Base-by-base conservation (phyloP, 2,797 vertebrate genomes). In the Artibeus jamaicensis region DNA sequence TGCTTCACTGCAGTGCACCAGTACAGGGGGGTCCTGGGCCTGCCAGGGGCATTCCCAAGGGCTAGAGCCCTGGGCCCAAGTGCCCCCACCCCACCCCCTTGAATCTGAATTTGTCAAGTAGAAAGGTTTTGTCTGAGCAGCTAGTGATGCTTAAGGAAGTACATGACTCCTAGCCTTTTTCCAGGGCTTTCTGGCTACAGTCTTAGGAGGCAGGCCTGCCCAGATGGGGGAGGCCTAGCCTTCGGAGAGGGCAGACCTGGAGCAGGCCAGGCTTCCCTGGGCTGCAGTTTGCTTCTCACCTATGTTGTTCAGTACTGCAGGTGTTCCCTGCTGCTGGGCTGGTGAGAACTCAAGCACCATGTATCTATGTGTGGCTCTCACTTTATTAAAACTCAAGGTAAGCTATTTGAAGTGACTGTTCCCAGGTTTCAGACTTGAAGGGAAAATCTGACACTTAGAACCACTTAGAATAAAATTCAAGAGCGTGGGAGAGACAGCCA, bases 101-200 rank as follows among this genome's bases (percentile, higher is more conserved):
- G 5, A 29, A 2, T 18, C n/a, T 0, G 14, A 3, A 2, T 18
- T 15, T 22, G 26, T 21, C 44, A 0, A 5, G 7, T 5, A 9
- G 10, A 0, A 29, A 7, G 62, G 48, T 24, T 65, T 6, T 1
- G 29, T 11, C 46, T 26, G 5, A 79, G 34, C 7, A 6, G 10
- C 19, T 1, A 15, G 32, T 6, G 44, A 53, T 19, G 11, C 55
- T 62, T 11, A n/a, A 32, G 37, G 4, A 48, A 11, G 42, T 0
- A 14, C 6, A 53, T 14, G 53, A 46, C 11, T 26, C 11, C 26
- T 15, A 11, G 29, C 18, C 12, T 48, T 53, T 53, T 21, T 16
- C 29, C 4, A 15, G 74, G 39, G 34, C 39, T 1, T 26, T n/a
- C 48, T 81, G 37, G 29, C 46, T 1, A 5, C 21, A 85, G 82